phyloP scores from a whole-genome alignment of 2,888 invertebrate species.

The Athalia cordata region DNA sequence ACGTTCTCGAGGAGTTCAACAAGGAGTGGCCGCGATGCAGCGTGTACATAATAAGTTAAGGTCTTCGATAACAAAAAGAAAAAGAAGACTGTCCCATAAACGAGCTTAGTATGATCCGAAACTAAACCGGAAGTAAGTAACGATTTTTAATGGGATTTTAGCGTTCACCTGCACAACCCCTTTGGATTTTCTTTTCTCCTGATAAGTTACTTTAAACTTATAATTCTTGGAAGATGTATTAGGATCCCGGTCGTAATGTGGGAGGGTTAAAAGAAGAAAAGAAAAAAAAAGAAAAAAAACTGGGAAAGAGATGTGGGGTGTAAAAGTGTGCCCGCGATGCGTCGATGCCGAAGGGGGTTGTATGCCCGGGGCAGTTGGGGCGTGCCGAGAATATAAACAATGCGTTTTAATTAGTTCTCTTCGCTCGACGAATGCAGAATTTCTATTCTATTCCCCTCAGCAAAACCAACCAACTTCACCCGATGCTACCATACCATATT shows the following conservation, averaged over 20 bases:
- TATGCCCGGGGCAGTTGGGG: constrained; percentile 40
- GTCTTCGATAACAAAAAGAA: no score
- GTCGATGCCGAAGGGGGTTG: constrained; percentile 22
- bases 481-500: not conserved
- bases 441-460: not conserved
- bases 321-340: no score
- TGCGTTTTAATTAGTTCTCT: constrained; percentile 70
- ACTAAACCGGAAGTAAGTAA: no score
- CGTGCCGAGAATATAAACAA: constrained; percentile 70
- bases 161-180: not conserved
- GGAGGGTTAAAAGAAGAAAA: constrained; percentile 9
- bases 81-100: no score
- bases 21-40: no score
- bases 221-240: not conserved
- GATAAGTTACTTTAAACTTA: constrained; percentile 45
- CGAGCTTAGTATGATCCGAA: no score
- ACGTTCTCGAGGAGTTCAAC: no score
- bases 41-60: no score
- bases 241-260: constrained; percentile 40
- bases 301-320: no score
- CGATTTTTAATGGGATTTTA: not conserved
- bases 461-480: not conserved
- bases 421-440: constrained; percentile 61
- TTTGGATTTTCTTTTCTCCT: constrained; percentile 16
- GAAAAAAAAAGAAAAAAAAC: constrained; percentile 37